Base-by-base conservation (phyloP, 2,113 vertebrate species). In the Toxotes jaculatrix region DNA sequence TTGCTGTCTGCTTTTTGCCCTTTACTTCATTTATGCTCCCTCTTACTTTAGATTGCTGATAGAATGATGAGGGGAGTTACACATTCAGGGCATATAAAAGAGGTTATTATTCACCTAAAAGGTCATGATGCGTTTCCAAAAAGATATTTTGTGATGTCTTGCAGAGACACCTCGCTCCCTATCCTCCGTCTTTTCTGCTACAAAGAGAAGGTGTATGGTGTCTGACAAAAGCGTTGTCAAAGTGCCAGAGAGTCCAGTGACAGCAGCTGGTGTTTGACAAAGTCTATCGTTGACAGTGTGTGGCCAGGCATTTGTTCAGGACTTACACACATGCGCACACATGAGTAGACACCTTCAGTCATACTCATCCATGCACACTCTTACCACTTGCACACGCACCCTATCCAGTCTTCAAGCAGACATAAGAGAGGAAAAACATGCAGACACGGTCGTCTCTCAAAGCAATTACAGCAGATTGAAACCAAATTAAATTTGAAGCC, bases 401-500 rank as follows among this genome's bases (percentile, higher is more conserved):
- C 63, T 27, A 61, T 84, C n/a, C 66, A 73, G 79, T 78, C 80
- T 79, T 89, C 81, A 68, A 72, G 80, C 69, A 91, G 80, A 87
- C 78, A 71, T 69, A 90, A 57, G 78, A 87, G 72, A 82, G 83
- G 79, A 62, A 89, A 91, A 93, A 92, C 87, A 92, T 86, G 93
- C 87, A 86, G 92, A 91, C 91, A 92, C 86, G 77, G 89, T 40
- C 80, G 78, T 92, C 93, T 94, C 93, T 95, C 93, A 91, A 94
- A 95, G 94, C 93, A 95, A 95, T 96, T 95, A 95, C 94, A 94
- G 87, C 93, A 94, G 92, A 94, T 92, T 94, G 94, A 94, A 94
- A 93, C 89, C 92, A 95, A 95, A 95, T 95, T 93, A 94, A 95
- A 95, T 95, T 92, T 90, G 89, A 95, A 90, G 93, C 94, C 95